Percentiles rank a stretch among this genome's conserved stretches.
Conservation (phyloP, 2,797 vertebrate genomes). For the Myotis planiceps region DNA sequence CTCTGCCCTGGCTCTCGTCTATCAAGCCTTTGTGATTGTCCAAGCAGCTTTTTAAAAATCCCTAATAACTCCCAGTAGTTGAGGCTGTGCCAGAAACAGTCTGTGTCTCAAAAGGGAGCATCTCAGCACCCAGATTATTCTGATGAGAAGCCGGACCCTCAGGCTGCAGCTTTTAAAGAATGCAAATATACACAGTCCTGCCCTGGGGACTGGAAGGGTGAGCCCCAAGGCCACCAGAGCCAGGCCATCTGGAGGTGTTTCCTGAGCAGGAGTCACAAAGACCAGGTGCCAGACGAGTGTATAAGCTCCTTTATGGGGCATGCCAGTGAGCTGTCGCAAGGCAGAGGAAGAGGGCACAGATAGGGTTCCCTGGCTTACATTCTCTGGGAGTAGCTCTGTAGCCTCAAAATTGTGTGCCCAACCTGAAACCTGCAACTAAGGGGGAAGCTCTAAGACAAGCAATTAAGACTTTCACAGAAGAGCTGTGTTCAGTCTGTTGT, state of each 20-base stretch:
- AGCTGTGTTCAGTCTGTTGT: neutral
- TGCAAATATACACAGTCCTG: no score
- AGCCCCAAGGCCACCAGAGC: neutral
- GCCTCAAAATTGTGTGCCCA: neutral
- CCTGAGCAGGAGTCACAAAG: neutral
- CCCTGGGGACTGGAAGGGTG: neutral
- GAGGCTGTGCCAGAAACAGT: no score
- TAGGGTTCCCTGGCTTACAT: fast-evolving
- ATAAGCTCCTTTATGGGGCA: neutral
- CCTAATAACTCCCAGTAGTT: neutral
- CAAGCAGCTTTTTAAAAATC: neutral
- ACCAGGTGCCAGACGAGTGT: neutral
- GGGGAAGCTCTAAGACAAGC: neutral
- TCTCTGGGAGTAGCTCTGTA: neutral
- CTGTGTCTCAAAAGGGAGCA: no score
- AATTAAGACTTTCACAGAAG: neutral
- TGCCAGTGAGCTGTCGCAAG: neutral
- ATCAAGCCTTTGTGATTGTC: neutral
- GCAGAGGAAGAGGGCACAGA: neutral
- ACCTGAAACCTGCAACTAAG: neutral
- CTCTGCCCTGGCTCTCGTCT: neutral
- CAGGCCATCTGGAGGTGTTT: neutral
- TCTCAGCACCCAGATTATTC: no score
- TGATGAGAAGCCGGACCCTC: no score
- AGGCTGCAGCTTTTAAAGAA: neutral